Evolutionary conservation across 1,140 invertebrate species (phyloP), one percentile per base, ranked within the genome.

Genomic region (Agrilus planipennis): DNA sequence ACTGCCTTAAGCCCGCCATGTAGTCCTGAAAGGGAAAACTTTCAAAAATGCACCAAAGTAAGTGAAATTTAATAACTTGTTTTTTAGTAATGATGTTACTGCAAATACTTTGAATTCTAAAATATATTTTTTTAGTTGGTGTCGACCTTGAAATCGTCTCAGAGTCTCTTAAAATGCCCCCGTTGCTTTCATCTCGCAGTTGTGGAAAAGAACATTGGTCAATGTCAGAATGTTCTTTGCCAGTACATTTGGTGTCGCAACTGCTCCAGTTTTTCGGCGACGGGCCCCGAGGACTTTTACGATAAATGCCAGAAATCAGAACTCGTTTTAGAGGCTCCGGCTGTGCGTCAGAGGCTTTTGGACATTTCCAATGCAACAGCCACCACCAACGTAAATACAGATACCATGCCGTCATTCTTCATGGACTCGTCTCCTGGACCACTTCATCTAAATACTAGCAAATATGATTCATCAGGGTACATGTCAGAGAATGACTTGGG

Each of bases 211-310:
- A 43, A 40, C 7, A 51, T 57, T 18, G 46, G 45, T 19, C 53
- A 55, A 27, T 57, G 55, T 16, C 49, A 57, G 27, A 36, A 51
- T 34, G n/a, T 41, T 3, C 15, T 38, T 15, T 57, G 55, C 37
- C 51, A 48, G 3, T 53, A 47, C 37, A 57, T 55, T 31, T 47
- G 41, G 27, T 57, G 55, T 37, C 45, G 43, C 21, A 46, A 50
- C 17, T 57, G 55, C 37, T 29, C 45, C 12, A 52, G 51, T 32
- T 52, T 43, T 25, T 38, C 53, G 1, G 47, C 43, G 11, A 46
- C 40, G 4, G 47, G 46, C 14, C 46, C 49, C 11, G 39, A 51
- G 25, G 41, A 52, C 28, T 57, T 57, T 37, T 39, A 39, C 18
- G 55, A 57, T 39, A 47, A 44, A 40, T 55, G 46, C 20, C 19